These are phyloP conservation scores for Toxotes chatareus DNA, from an alignment of 2,113 vertebrate genomes.

Conservation along the genomic window DNA sequence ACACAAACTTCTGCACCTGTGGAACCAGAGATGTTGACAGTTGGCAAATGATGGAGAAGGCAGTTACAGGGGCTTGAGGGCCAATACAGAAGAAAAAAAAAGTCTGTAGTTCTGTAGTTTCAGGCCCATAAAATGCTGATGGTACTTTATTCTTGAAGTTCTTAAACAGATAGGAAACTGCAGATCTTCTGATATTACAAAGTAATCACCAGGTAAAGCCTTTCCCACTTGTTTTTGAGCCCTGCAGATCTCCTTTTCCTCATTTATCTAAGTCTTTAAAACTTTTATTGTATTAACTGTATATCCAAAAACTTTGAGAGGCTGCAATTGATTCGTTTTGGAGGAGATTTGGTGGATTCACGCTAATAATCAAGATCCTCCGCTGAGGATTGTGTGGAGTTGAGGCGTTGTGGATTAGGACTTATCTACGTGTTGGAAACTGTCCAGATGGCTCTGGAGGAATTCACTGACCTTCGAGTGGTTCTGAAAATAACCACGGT, in stretches of 20 bases:
- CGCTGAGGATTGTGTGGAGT: conserved; percentile 30
- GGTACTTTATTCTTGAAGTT: neutral
- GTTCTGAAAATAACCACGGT: conserved; percentile 20
- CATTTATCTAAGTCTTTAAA: conserved; percentile 7
- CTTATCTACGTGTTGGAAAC: conserved; percentile 52
- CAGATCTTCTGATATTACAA: conserved; percentile 6
- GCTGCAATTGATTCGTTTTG: conserved; percentile 53
- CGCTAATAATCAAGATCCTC: conserved; percentile 45
- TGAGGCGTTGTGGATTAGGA: conserved; percentile 52
- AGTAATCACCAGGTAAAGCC: neutral
- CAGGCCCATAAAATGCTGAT: neutral
- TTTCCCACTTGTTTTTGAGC: neutral
- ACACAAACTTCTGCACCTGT: conserved; percentile 12
- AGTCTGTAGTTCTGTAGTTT: conserved; percentile 9
- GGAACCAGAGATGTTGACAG: conserved; percentile 1
- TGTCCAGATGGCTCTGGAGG: conserved; percentile 36
- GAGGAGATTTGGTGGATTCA: conserved; percentile 52
- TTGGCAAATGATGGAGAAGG: neutral
- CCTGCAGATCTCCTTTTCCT: neutral
- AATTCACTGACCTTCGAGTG: conserved; percentile 54
- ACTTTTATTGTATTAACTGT: neutral
- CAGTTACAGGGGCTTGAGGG: conserved; percentile 10
- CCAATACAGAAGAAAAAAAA: neutral
- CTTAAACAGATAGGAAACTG: conserved; percentile 21
- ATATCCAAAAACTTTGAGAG: neutral